A percentile compares a stretch with the other conserved stretches of the same genome.
phyloP scores from a whole-genome alignment of 2,888 invertebrate species.

The Penaeus monodon region DNA sequence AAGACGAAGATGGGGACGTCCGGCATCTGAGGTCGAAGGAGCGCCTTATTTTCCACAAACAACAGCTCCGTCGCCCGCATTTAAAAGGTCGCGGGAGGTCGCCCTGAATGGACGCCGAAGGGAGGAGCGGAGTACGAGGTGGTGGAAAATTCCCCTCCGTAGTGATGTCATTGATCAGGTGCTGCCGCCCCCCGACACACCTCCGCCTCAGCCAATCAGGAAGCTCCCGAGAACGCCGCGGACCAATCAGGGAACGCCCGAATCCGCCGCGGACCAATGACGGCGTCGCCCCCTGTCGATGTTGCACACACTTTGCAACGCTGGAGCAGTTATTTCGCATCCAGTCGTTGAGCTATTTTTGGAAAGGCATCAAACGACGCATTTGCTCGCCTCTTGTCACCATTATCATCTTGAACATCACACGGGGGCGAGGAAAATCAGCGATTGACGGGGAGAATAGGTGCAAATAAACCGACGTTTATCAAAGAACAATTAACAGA shows the following conservation, averaged over 20 bases:
- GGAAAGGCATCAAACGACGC: too few relatives aligned
- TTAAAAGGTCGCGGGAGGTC: not conserved
- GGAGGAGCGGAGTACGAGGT: conserved; percentile 2
- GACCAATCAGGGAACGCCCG: not conserved
- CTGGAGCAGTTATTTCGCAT: not conserved
- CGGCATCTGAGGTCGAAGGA: too few relatives aligned
- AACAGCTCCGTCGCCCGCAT: not conserved
- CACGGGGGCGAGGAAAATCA: too few relatives aligned
- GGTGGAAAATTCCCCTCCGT: conserved; percentile 32
- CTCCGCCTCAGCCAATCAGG: conserved; percentile 13
- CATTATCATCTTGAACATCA: too few relatives aligned
- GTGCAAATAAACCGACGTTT: too few relatives aligned
- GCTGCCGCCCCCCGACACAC: conserved; percentile 14
- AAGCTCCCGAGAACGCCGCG: not conserved
- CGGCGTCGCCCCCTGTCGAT: not conserved
- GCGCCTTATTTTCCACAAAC: not conserved
- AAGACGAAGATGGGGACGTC: too few relatives aligned
- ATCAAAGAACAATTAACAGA: too few relatives aligned
- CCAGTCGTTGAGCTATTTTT: not conserved
- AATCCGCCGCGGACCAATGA: not conserved
- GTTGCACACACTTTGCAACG: not conserved
- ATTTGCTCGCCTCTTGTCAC: too few relatives aligned
- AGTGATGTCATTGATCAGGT: conserved; percentile 30
- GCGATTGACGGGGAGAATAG: too few relatives aligned
- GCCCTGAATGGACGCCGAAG: not conserved